Conservation (phyloP, 2,797 vertebrate species). For the Anguilla megastoma region DNA sequence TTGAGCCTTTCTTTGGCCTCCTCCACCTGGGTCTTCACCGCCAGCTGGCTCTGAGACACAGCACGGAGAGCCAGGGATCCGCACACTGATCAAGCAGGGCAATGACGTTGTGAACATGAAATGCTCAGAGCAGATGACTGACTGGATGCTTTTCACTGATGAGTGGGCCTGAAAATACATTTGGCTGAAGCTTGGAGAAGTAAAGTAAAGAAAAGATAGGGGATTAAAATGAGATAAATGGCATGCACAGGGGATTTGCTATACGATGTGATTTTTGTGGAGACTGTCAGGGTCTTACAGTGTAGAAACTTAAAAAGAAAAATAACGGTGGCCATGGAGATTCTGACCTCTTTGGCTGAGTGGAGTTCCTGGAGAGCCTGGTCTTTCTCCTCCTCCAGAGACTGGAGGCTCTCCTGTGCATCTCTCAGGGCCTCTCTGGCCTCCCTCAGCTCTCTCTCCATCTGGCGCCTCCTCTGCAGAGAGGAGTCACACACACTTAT, state of each 20-base stretch:
- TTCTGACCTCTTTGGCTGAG: constrained; percentile 58
- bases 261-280: background rate
- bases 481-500: background rate
- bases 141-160: background rate
- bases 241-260: background rate
- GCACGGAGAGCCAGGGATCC: too few relatives aligned
- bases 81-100: background rate
- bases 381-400: constrained; percentile 61
- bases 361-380: constrained; percentile 58
- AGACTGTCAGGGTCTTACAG: background rate
- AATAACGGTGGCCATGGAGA: background rate
- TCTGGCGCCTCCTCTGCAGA: constrained; percentile 52
- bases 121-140: background rate
- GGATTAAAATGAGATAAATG: too few relatives aligned
- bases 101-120: background rate
- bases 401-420: constrained; percentile 55
- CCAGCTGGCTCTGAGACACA: constrained; percentile 58
- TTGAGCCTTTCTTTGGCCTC: constrained; percentile 61
- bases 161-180: background rate
- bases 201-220: too few relatives aligned
- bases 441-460: constrained; percentile 55
- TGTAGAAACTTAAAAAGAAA: background rate
- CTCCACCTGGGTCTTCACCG: constrained; percentile 57
- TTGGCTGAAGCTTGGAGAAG: too few relatives aligned
- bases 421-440: constrained; percentile 62